Evolutionary conservation across 2,113 vertebrate species (phyloP), one percentile per base, ranked within the genome.

Genomic region (Alethe castanea): DNA sequence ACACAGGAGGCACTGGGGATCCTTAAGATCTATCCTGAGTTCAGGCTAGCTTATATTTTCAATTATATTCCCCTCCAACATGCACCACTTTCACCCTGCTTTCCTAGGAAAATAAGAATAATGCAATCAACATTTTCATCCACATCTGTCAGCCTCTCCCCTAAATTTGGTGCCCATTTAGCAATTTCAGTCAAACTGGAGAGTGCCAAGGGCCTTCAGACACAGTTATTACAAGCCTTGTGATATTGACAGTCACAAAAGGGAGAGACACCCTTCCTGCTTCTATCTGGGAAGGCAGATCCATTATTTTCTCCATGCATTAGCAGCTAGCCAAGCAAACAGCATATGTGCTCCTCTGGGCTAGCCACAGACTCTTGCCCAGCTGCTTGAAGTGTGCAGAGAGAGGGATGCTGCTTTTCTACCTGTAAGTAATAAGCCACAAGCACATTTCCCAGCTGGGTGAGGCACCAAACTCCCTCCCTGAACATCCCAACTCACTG

Each of bases 1-100:
- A 80, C 62, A 69, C 35, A 50, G 54, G n/a, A 88, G 79, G 33
- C 94, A 90, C 88, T 48, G 45, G 96, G 91, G 90, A 95, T 80
- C 66, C 71, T 77, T 61, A 59, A 85, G 47, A 88, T 93, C 62
- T 89, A 69, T 48, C 59, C 87, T 66, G 59, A 85, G 81, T 91
- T 93, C 0, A 36, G 74, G 40, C 54, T 79, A 70, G 35, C 42
- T 87, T 66, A 3, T 65, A 69, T 89, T 94, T 92, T 60, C 84
- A 92, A 76, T 91, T 76, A 90, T 69, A 88, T 50, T 93, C 24
- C 48, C 15, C 36, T 91, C 73, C 73, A 73, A 87, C 35, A 38
- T 14, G 40, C 31, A 79, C 7, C 31, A 57, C 31, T 82, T 92
- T 69, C 67, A 87, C 54, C 62, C 66, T 40, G 11, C 36, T 82